These are phyloP conservation scores for Ischnura elegans DNA, from an alignment of 2,888 invertebrate genomes.

Conservation along the genomic window DNA sequence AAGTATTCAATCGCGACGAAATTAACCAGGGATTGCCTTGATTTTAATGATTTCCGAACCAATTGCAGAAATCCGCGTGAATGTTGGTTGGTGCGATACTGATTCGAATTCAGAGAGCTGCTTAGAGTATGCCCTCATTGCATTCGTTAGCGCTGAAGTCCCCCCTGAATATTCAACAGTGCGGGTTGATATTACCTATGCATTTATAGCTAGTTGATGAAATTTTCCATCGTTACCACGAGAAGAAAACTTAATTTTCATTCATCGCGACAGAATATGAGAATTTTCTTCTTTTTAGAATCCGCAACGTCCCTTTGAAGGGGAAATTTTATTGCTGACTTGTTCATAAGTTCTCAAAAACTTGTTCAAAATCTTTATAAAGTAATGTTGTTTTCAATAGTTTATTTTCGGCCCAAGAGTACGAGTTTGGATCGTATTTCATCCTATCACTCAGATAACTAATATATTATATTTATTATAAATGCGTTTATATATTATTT, in stretches of 20 bases:
- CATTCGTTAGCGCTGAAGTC: background rate
- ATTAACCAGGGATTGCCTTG: background rate
- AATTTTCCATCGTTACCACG: background rate
- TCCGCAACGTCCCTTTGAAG: no score
- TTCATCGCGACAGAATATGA: no score
- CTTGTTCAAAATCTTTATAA: no score
- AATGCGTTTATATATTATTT: no score
- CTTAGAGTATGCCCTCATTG: background rate
- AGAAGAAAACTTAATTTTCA: background rate
- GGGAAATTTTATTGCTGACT: no score
- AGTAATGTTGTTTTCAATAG: no score
- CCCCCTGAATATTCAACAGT: background rate
- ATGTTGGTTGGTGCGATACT: background rate
- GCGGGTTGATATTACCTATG: background rate
- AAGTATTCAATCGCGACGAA: background rate
- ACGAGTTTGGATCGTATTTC: no score
- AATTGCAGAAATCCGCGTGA: background rate
- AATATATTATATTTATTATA: no score
- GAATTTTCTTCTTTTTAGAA: no score
- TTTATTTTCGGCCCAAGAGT: no score
- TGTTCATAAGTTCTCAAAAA: no score
- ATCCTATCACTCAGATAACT: no score
- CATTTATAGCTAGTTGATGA: background rate
- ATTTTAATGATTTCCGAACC: background rate
- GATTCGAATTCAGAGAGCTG: background rate